Evolutionary conservation across 1,140 invertebrate species (phyloP).

Genomic region (Lasioglossum baleicum): DNA sequence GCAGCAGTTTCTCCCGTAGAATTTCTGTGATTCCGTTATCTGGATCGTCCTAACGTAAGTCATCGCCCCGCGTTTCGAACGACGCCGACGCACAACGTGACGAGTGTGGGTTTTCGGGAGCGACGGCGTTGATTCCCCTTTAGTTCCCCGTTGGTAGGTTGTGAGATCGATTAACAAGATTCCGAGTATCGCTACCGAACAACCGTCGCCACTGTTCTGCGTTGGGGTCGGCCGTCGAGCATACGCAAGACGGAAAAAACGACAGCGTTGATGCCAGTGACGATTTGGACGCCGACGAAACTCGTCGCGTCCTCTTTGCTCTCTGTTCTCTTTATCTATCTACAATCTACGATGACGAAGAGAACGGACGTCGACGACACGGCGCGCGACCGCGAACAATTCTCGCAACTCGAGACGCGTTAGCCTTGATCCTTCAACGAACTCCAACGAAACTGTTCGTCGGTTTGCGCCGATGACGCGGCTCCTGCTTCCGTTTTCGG

Average conservation of each 20-base stretch:
- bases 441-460: not conserved
- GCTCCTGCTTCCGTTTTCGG: slow-evolving; percentile 10
- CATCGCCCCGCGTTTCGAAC: too few relatives aligned
- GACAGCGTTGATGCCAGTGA: slow-evolving; percentile 12
- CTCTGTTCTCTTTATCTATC: too few relatives aligned
- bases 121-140: not conserved
- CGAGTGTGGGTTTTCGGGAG: too few relatives aligned
- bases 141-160: not conserved
- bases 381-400: slow-evolving; percentile 60
- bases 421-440: slow-evolving; percentile 54
- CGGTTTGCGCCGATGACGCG: slow-evolving; percentile 20
- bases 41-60: too few relatives aligned
- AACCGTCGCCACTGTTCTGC: slow-evolving; percentile 35
- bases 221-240: not conserved
- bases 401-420: slow-evolving; percentile 54
- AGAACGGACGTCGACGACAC: slow-evolving; percentile 33
- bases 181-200: slow-evolving; percentile 24
- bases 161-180: slow-evolving; percentile 21
- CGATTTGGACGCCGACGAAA: slow-evolving; percentile 21
- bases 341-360: not conserved
- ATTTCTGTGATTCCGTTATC: too few relatives aligned
- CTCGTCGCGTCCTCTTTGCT: too few relatives aligned
- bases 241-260: slow-evolving; percentile 16
- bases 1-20: too few relatives aligned
- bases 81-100: too few relatives aligned